Evolutionary conservation across 2,888 invertebrate genomes (phyloP).

Genomic region (Halictus ligatus): DNA sequence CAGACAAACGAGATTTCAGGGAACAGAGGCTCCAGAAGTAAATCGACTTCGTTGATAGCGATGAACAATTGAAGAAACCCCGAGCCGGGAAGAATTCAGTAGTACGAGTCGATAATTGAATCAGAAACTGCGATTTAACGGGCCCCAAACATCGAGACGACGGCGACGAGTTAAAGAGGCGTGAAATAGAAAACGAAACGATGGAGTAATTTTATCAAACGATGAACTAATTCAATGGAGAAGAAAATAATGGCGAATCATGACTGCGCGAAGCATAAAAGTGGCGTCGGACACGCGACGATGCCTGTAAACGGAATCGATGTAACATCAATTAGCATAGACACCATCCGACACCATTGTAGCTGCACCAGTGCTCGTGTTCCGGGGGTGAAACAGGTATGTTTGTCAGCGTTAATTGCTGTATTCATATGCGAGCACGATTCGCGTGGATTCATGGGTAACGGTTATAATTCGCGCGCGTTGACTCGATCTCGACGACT

Average conservation of each 20-base stretch:
- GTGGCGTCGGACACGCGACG: not conserved
- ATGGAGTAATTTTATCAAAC: not conserved
- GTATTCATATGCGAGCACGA: constrained; percentile 18
- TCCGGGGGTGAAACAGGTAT: constrained; percentile 15
- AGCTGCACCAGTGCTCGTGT: not conserved
- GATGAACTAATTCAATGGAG: not conserved
- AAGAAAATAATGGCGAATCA: not conserved
- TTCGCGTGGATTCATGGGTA: constrained; percentile 1
- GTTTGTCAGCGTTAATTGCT: constrained; percentile 49
- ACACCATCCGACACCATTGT: not conserved
- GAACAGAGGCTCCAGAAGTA: not conserved
- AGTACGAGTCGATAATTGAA: not conserved
- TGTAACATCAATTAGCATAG: constrained; percentile 22
- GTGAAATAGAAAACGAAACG: not conserved
- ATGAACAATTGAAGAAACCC: not conserved
- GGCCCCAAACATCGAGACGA: not conserved
- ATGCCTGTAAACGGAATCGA: not conserved
- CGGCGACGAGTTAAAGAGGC: not conserved
- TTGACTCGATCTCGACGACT: constrained; percentile 9
- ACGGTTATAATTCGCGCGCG: constrained; percentile 6
- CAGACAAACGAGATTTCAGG: not conserved
- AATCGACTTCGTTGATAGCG: not conserved
- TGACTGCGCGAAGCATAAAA: not conserved
- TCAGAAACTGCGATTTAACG: not conserved
- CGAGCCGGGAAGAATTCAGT: not conserved